Percentiles rank a stretch among this genome's conserved stretches.
Conservation (phyloP, 2,888 invertebrate genomes). For the Lottia scabra region DNA sequence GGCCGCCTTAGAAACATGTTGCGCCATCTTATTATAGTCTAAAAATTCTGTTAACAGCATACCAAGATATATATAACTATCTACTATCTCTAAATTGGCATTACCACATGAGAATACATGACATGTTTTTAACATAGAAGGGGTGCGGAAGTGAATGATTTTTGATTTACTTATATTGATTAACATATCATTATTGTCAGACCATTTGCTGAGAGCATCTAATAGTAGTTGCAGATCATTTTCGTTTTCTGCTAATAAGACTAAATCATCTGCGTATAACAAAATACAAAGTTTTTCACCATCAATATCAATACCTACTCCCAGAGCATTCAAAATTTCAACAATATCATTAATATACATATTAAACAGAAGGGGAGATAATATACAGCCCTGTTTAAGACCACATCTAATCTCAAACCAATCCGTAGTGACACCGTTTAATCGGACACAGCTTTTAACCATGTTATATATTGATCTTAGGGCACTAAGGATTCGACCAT, state of each 20-base stretch:
- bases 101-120: constrained; percentile 25
- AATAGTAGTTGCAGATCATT: constrained; percentile 26
- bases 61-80: constrained; percentile 28
- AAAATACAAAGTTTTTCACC: constrained; percentile 25
- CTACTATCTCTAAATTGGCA: too few relatives aligned
- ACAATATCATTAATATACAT: constrained; percentile 1
- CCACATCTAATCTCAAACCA: not conserved
- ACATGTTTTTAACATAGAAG: constrained; percentile 1
- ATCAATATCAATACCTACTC: too few relatives aligned
- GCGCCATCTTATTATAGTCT: too few relatives aligned
- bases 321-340: too few relatives aligned
- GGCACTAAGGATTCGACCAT: not conserved
- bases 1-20: too few relatives aligned
- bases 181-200: constrained; percentile 21
- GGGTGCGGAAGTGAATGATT: constrained; percentile 29
- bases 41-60: constrained; percentile 8
- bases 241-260: constrained; percentile 23
- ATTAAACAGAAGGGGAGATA: constrained; percentile 33
- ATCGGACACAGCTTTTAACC: not conserved
- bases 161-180: constrained; percentile 32
- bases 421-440: not conserved
- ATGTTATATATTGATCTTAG: constrained; percentile 8
- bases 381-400: constrained; percentile 23
- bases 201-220: constrained; percentile 27
- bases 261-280: constrained; percentile 32